Percentiles rank a stretch among this genome's conserved stretches.
phyloP scores from a whole-genome alignment of 2,113 vertebrate genomes.

The Microtus montanus region DNA sequence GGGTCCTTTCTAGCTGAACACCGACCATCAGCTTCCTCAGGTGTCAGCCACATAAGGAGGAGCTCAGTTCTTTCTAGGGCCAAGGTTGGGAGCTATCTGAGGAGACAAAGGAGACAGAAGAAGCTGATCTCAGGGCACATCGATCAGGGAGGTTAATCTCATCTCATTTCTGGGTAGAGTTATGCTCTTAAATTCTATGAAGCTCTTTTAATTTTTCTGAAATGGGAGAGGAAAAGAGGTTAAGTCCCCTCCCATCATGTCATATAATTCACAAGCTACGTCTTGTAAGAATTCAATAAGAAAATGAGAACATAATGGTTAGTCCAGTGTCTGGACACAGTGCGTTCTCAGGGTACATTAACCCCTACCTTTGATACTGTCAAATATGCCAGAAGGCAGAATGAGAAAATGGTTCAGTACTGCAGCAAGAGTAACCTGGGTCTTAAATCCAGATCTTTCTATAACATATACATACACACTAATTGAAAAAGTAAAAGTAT shows the following conservation, averaged over 20 bases:
- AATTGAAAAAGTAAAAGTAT: background rate
- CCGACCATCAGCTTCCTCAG: background rate
- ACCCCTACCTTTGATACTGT: background rate
- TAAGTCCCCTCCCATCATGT: background rate
- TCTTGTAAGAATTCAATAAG: background rate
- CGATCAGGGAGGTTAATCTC: background rate
- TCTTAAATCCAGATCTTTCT: background rate
- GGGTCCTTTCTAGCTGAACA: background rate
- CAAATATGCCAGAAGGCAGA: background rate
- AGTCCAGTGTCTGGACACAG: background rate
- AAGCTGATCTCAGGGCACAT: background rate
- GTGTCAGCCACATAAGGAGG: background rate
- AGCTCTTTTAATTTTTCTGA: background rate
- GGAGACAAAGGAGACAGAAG: background rate
- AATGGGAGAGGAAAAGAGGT: background rate
- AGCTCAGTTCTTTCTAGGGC: background rate
- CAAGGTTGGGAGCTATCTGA: background rate
- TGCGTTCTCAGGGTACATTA: background rate
- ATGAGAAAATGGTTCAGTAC: background rate
- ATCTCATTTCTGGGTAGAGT: background rate
- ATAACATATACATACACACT: background rate
- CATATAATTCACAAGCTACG: background rate
- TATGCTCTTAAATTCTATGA: background rate
- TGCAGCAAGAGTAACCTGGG: background rate
- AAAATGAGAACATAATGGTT: background rate